Evolutionary conservation across 2,113 vertebrate genomes (phyloP).

Genomic region (Pimephales promelas): DNA sequence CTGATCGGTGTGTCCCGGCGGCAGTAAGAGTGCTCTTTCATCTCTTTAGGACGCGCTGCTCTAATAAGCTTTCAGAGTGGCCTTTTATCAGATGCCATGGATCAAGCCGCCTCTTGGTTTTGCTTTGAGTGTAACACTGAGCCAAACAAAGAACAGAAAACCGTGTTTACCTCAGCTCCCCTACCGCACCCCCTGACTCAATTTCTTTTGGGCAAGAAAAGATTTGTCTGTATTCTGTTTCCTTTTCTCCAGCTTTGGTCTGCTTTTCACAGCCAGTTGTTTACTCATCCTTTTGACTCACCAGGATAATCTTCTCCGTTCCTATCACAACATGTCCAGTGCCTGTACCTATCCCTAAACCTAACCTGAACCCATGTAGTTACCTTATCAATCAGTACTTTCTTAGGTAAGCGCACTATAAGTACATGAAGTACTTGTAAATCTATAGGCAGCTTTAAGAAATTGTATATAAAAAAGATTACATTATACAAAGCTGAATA

Average conservation of each 20-base stretch:
- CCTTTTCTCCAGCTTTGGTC: not conserved
- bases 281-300: not conserved
- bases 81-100: constrained; percentile 15
- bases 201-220: not conserved
- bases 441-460: too few relatives aligned
- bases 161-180: constrained; percentile 1
- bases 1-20: not conserved
- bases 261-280: not conserved
- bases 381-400: too few relatives aligned
- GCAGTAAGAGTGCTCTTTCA: constrained; percentile 2
- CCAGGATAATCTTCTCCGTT: constrained; percentile 8
- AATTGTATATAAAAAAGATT: too few relatives aligned
- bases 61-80: constrained; percentile 30
- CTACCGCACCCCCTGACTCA: not conserved
- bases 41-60: constrained; percentile 13
- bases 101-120: not conserved
- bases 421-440: too few relatives aligned
- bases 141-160: constrained; percentile 5
- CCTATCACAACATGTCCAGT: constrained; percentile 27
- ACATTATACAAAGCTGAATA: too few relatives aligned
- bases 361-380: too few relatives aligned
- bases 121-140: constrained; percentile 11
- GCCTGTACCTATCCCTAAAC: too few relatives aligned
- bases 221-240: constrained; percentile 7
- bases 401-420: too few relatives aligned